Conservation (phyloP, 2,113 vertebrate genomes). For the Alouatta palliata region DNA sequence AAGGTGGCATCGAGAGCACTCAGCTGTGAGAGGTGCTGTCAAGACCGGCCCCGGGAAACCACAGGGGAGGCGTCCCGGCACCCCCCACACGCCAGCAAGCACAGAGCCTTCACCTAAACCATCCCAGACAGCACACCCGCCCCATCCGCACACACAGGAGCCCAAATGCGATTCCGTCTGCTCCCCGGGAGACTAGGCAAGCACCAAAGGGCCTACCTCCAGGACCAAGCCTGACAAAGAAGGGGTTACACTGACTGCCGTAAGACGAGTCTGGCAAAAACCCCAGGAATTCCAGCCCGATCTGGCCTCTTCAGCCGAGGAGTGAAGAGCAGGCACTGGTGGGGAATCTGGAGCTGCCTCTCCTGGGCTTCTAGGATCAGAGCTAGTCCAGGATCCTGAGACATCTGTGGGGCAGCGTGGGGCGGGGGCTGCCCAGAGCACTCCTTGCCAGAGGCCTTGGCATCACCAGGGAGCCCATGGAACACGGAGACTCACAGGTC, state of each 20-base stretch:
- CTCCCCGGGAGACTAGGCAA: neutral
- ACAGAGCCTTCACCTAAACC: neutral
- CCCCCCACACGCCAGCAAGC: neutral
- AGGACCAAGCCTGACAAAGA: neutral
- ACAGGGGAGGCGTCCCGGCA: neutral
- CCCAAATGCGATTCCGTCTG: neutral
- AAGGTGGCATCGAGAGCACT: neutral
- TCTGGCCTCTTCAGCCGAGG: neutral
- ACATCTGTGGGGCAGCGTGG: fast-evolving
- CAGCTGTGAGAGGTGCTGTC: fast-evolving
- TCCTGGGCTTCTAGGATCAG: neutral
- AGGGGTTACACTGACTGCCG: too few relatives aligned
- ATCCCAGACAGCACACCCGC: too few relatives aligned
- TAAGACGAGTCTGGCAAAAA: neutral
- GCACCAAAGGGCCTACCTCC: neutral
- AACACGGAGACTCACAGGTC: neutral
- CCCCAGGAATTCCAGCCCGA: neutral
- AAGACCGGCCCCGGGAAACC: neutral
- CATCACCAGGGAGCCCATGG: neutral
- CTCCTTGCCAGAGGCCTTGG: neutral
- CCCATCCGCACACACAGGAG: neutral
- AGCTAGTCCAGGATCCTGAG: neutral
- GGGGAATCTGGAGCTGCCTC: neutral
- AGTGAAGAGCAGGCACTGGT: neutral
- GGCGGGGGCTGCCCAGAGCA: neutral